These are phyloP conservation scores for Megathymus violae DNA, from an alignment of 1,140 invertebrate genomes.

Conservation along the genomic window DNA sequence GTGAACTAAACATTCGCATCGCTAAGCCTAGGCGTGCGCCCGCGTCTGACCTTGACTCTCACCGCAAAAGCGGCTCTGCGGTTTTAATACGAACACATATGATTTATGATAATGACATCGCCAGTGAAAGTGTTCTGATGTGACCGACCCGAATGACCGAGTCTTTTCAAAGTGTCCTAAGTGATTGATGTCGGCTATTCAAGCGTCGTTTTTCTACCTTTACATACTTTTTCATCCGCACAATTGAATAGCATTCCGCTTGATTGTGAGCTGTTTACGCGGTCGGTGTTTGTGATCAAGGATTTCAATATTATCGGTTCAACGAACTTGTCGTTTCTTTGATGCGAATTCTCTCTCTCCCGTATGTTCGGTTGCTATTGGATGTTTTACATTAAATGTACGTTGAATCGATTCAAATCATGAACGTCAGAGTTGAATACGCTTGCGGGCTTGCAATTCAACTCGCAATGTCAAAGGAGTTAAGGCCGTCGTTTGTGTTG, in stretches of 20 bases:
- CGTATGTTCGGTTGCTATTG: no score
- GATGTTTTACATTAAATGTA: no score
- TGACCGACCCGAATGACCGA: conserved; percentile 44
- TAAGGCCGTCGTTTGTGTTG: no score
- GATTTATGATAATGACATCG: conserved; percentile 59
- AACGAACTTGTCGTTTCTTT: conserved; percentile 19
- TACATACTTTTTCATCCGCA: conserved; percentile 39
- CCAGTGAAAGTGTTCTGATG: conserved; percentile 64
- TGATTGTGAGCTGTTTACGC: conserved; percentile 23
- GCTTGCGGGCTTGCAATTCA: no score
- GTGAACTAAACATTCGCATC: not conserved
- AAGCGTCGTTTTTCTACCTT: conserved; percentile 55
- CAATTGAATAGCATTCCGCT: conserved; percentile 26
- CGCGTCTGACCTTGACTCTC: conserved; percentile 48
- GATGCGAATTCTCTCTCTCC: no score
- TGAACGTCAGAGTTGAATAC: no score
- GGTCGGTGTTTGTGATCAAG: conserved; percentile 19
- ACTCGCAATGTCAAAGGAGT: no score
- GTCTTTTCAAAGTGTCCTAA: conserved; percentile 51
- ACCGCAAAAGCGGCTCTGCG: conserved; percentile 48
- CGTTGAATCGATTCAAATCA: no score
- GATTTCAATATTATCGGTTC: conserved; percentile 13
- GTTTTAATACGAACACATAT: conserved; percentile 52
- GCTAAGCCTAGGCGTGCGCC: conserved; percentile 4
- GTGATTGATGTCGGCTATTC: conserved; percentile 66